Base-by-base conservation (phyloP, 2,888 invertebrate species). In the Macroteleia sp. region DNA sequence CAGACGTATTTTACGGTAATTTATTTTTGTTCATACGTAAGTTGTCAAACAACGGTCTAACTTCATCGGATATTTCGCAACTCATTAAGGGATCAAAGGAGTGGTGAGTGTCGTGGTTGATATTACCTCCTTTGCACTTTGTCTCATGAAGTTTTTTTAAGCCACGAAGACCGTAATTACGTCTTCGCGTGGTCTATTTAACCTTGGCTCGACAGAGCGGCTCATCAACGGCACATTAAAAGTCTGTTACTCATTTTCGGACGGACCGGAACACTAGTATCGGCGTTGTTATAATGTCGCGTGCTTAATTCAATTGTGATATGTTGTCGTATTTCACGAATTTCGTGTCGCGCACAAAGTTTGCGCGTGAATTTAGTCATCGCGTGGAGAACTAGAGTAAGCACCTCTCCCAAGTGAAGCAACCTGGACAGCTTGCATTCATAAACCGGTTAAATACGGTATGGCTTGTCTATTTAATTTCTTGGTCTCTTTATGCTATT, bases 11-110 rank as follows among this genome's bases (percentile, higher is more conserved):
- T n/a, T n/a, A n/a, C n/a, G 50, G 28, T 17, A 48, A 59, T 48
- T 52, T 14, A 44, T 59, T 59, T 59, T 70, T 28, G 44, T 46
- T 20, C 14, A 22, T 44, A 28, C 41, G 42, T 69, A 36, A 56
- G 54, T 56, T 48, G 62, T 62, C 71, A 71, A 66, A 73, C 57
- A 42, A 32, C 56, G 50, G 54, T 64, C 46, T 57, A 56, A 70
- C 64, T 36, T 42, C 75, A 75, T 69, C 57, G 56, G 69, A 62
- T 75, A 67, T 57, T 76, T 70, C 57, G 52, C 69, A 64, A 71
- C 71, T 77, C 70, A 77, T 77, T 77, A 71, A 86, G 88, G 88
- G 89, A 89, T 90, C 90, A 90, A 89, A 90, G 90, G 84, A 83
- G 81, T 80, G 84, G 76, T 57, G 76, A 80, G 79, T 66, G 71